Evolutionary conservation across 64 coral and sea anemone species (phyloP), one percentile per base, ranked within the genome.

Genomic region (Actinia tenebrosa): DNA sequence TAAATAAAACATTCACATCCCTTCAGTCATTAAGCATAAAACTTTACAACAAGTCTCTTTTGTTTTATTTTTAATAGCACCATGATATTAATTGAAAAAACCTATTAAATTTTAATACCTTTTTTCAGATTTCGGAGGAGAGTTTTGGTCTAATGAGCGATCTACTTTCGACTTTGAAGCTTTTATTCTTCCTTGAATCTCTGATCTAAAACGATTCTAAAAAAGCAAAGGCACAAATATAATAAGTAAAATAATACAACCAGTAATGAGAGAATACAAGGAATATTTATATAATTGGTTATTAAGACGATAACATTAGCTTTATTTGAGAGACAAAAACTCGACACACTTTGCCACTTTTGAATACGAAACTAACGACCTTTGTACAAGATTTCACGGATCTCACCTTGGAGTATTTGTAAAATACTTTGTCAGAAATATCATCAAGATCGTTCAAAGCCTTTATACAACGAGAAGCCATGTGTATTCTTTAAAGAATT

Each of bases 371-470:
- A 66, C 63, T 0, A 20, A 66, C n/a, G 22, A 66, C n/a, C n/a
- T 23, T 66, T 23, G 63, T 66, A 23, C 19, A 66, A 66, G n/a
- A 66, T 66, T 20, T 66, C n/a, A 19, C 27, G 16, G 27, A 2
- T 75, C 81, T 92, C 84, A 96, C 94, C 77, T 87, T 90, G 10
- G 94, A 97, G 86, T 91, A 87, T 26, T 97, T 97, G 69, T 87
- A 89, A 69, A 88, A 89, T 37, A 97, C 92, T 55, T 86, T 93
- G 62, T 90, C 84, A 16, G 94, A 97, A 52, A 97, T 97, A 63
- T 77, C 89, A 83, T 97, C 94, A 80, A 97, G 85, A 30, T 97
- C 94, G 25, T 97, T 97, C 42, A 97, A 87, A 71, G 88, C 87
- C 60, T 69, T 86, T 79, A 97, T 91, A 14, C 94, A 97, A 23